Evolutionary conservation across 2,888 invertebrate species (phyloP), one percentile per base, ranked within the genome.

Genomic region (Parapristionchus giblindavisi): DNA sequence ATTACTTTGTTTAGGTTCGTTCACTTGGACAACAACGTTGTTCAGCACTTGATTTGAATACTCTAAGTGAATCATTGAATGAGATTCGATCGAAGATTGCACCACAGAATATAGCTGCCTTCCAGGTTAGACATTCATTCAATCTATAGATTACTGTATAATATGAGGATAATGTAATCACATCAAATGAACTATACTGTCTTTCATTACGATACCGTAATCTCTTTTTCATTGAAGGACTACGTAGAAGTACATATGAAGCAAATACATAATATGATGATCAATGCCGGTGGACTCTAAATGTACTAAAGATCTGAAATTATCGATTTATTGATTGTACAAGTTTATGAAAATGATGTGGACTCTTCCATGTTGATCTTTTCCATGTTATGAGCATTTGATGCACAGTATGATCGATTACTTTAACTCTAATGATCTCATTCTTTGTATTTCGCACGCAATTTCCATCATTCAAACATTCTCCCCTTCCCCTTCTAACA

Each of bases 241-340:
- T 77, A 81, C 75, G 87, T 88, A 2, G 88, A 88, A 75, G 85
- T 88, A 32, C 88, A 87, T 79, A 80, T 88, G 83, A 84, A 85
- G 77, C 87, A 87, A 75, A 84, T 87, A 60, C 84, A 85, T 72
- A 77, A 77, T 21, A 81, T 84, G 77, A 81, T 87, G 80, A 38
- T 82, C 38, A 60, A 40, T 48, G 51, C 58, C 29, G 43, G 54
- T 1, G 36, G 38, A 27, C 63, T 40, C 40, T 63, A 34, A 63
- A 27, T 4, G 17, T 27, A 32, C 5, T 5, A 24, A 52, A n/a
- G n/a, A n/a, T n/a, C n/a, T n/a, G n/a, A n/a, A n/a, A n/a, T n/a
- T n/a, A n/a, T n/a, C n/a, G n/a, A n/a, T n/a, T n/a, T n/a, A n/a
- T n/a, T n/a, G n/a, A n/a, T n/a, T n/a, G n/a, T n/a, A n/a, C n/a